phyloP scores from a whole-genome alignment of 2,888 invertebrate genomes.

The Drosophila suboccidentalis region DNA sequence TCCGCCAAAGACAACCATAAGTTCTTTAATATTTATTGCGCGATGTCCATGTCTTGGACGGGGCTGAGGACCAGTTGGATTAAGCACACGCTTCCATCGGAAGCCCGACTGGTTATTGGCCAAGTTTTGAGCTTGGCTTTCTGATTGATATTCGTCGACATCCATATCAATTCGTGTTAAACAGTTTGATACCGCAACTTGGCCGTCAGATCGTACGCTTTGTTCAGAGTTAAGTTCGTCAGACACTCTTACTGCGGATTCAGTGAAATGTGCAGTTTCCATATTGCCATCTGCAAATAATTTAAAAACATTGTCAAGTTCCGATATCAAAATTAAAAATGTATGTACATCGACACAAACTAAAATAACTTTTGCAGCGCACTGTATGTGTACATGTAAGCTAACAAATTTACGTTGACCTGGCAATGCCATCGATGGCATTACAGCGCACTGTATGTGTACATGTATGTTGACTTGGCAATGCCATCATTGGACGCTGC shows the following conservation, averaged over 20 bases:
- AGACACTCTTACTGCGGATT: conserved; percentile 20
- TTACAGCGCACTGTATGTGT: conserved; percentile 41
- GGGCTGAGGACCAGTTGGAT: conserved; percentile 96
- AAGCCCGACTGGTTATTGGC: conserved; percentile 60
- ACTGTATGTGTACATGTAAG: too few relatives aligned
- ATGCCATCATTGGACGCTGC: conserved; percentile 61
- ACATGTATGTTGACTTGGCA: conserved; percentile 56
- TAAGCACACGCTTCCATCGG: conserved; percentile 97
- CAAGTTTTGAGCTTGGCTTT: conserved; percentile 8
- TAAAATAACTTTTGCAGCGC: too few relatives aligned
- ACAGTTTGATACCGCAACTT: conserved; percentile 22
- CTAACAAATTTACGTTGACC: too few relatives aligned
- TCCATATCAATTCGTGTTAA: conserved; percentile 48
- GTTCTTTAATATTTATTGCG: conserved; percentile 99
- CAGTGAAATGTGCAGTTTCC: conserved; percentile 50
- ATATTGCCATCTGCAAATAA: conserved; percentile 21
- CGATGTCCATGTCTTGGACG: conserved; percentile 99
- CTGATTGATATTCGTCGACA: conserved; percentile 39
- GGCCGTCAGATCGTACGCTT: conserved; percentile 26
- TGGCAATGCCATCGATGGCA: too few relatives aligned
- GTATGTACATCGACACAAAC: too few relatives aligned
- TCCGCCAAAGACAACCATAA: conserved; percentile 99
- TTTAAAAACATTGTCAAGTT: too few relatives aligned
- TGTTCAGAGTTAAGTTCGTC: conserved; percentile 44
- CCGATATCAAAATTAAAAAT: too few relatives aligned